phyloP scores from a whole-genome alignment of 2,888 invertebrate genomes.

The Mamestra brassicae region DNA sequence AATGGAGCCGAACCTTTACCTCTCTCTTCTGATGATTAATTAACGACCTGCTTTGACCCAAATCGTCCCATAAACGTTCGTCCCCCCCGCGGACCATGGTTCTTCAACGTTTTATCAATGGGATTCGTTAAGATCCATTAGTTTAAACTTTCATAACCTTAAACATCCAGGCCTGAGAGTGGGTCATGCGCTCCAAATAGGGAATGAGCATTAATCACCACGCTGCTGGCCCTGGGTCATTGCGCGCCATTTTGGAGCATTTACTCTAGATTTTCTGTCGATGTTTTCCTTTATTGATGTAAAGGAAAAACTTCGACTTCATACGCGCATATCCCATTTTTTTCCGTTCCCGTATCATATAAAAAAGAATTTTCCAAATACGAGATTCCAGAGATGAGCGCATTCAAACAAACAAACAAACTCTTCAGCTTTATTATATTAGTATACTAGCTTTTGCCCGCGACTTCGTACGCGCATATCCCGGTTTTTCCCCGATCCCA shows the following conservation, averaged over 20 bases:
- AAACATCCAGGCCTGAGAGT: conserved; percentile 1
- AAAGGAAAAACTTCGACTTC: too few species aligned
- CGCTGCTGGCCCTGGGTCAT: too few species aligned
- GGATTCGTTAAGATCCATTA: conserved; percentile 41
- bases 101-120: conserved; percentile 14
- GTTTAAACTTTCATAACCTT: conserved; percentile 25
- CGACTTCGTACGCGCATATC: too few species aligned
- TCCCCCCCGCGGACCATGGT: background rate
- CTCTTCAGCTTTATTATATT: too few species aligned
- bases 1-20: too few species aligned
- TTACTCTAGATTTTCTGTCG: background rate
- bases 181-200: conserved; percentile 26
- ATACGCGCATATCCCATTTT: too few species aligned
- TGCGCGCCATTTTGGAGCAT: conserved; percentile 3
- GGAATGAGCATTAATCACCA: conserved; percentile 22
- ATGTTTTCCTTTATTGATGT: background rate
- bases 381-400: too few species aligned
- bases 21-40: conserved; percentile 1
- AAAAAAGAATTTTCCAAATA: too few species aligned
- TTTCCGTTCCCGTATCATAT: too few species aligned
- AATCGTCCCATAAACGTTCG: conserved; percentile 7
- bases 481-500: too few species aligned
- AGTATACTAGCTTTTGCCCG: too few species aligned
- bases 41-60: conserved; percentile 8
- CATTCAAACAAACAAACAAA: too few species aligned